Conservation (phyloP, 2,113 vertebrate species). For the Dinomys branickii region DNA sequence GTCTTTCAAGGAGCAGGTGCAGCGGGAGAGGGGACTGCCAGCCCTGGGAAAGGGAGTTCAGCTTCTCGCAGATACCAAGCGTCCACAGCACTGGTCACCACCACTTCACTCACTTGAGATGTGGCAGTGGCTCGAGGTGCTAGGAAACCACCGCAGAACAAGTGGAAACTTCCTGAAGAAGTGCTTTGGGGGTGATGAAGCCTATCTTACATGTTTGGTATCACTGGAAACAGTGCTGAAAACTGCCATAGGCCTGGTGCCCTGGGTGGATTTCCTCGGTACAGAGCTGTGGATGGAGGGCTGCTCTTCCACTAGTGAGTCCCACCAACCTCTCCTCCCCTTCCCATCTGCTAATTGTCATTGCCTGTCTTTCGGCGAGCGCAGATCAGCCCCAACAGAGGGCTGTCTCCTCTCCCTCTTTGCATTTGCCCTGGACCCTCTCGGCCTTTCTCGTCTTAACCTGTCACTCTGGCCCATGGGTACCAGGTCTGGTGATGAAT, state of each 20-base stretch:
- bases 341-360: not conserved
- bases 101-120: not conserved
- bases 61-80: not conserved
- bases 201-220: fast-evolving
- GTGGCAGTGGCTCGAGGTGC: fast-evolving
- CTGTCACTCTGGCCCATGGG: constrained; percentile 30
- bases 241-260: not conserved
- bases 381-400: not conserved
- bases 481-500: not conserved
- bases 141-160: not conserved
- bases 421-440: not conserved
- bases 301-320: not conserved
- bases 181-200: not conserved
- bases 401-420: not conserved
- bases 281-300: not conserved
- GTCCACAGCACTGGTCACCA: not conserved
- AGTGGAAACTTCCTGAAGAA: not conserved
- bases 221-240: not conserved
- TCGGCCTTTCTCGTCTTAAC: constrained; percentile 30
- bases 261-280: not conserved
- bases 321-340: fast-evolving
- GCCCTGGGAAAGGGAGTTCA: not conserved
- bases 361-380: not conserved
- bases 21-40: not conserved
- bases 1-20: not conserved